phyloP scores from a whole-genome alignment of 2,797 vertebrate species.

The Rousettus madagascariensis region DNA sequence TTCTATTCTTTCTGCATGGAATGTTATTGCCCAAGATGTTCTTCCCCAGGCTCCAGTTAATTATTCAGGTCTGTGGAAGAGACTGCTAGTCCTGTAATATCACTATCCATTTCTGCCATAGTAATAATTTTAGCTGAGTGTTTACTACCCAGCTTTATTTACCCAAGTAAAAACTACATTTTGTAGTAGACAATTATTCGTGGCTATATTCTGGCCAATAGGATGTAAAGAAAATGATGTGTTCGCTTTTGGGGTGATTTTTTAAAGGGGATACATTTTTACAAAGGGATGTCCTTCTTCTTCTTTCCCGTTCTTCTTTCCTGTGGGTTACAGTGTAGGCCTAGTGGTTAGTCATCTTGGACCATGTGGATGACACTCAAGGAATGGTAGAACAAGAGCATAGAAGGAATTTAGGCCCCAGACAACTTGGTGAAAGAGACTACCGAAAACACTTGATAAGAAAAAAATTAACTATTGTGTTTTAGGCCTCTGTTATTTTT shows the following conservation, averaged over 20 bases:
- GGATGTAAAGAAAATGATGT: not conserved
- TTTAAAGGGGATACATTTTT: not conserved
- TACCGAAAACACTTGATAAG: constrained; percentile 12
- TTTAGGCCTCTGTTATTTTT: not conserved
- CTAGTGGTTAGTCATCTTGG: not conserved
- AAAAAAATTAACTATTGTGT: not conserved
- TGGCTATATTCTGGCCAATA: not conserved
- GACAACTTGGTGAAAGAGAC: not conserved
- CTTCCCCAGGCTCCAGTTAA: not conserved
- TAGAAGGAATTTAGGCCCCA: not conserved
- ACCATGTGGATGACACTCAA: not conserved
- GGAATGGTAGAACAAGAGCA: not conserved
- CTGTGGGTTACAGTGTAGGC: not conserved
- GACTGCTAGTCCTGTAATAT: not conserved
- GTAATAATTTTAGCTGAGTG: not conserved
- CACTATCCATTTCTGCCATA: not conserved
- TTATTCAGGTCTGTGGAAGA: not conserved
- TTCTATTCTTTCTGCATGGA: constrained; percentile 20
- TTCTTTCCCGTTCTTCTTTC: not conserved
- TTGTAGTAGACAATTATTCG: not conserved
- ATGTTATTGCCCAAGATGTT: not conserved
- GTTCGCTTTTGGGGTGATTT: not conserved
- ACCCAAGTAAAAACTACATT: not conserved
- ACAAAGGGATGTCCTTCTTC: not conserved
- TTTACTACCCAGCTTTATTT: not conserved